These are phyloP conservation scores for cattle (Bos taurus) DNA, from an alignment of 2,113 vertebrate genomes.

Conservation along the genomic window ARS-UCD2.0 NC_037352.1:42031501-42032000, in stretches of 20 bases:
- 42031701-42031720: background rate
- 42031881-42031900: background rate
- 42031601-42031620: background rate
- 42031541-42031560: rapidly evolving
- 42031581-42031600: background rate
- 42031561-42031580: background rate
- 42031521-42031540: background rate
- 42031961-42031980: background rate
- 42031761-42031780: background rate
- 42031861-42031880: background rate
- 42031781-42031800: background rate
- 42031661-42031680: background rate
- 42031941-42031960: background rate
- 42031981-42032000: background rate
- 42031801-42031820: background rate
- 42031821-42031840: background rate
- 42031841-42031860: background rate
- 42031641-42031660: background rate
- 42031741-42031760: background rate
- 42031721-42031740: background rate
- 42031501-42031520: background rate
- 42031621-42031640: background rate
- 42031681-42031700: background rate
- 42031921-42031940: background rate
- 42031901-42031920: background rate